Conservation (phyloP, 2,888 invertebrate species). For the Polietes domitor region DNA sequence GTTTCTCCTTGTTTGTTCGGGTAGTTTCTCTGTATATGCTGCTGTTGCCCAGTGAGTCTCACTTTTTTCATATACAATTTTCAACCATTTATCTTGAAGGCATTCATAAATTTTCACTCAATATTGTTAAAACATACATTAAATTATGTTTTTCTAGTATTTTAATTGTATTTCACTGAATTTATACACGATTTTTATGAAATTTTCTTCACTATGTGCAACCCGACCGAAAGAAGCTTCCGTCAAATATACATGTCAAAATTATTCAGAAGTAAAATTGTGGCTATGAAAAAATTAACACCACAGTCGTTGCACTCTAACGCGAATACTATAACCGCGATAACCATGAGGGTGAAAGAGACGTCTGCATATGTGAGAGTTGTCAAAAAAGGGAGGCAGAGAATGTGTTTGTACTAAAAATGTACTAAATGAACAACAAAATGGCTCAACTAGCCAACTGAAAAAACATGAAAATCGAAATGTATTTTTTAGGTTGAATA, state of each 20-base stretch:
- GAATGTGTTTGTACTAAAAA: slow-evolving; percentile 69
- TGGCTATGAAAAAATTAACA: slow-evolving; percentile 52
- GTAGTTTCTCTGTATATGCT: slow-evolving; percentile 67
- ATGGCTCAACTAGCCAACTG: slow-evolving; percentile 72
- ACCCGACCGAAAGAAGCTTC: slow-evolving; percentile 78
- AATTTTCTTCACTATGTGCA: slow-evolving; percentile 78
- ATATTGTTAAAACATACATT: slow-evolving; percentile 70
- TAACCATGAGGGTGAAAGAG: slow-evolving; percentile 62
- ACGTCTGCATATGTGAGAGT: slow-evolving; percentile 45
- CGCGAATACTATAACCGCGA: slow-evolving; percentile 62
- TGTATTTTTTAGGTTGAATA: too few relatives aligned
- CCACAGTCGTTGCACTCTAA: slow-evolving; percentile 55
- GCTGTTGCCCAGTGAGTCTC: slow-evolving; percentile 76
- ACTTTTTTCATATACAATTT: slow-evolving; percentile 76
- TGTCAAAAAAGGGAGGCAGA: slow-evolving; percentile 43
- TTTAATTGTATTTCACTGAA: slow-evolving; percentile 73
- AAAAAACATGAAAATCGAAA: slow-evolving; percentile 58
- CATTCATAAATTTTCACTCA: slow-evolving; percentile 69
- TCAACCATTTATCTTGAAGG: slow-evolving; percentile 69
- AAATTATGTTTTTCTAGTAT: slow-evolving; percentile 71
- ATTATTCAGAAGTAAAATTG: slow-evolving; percentile 72
- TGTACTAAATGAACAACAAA: slow-evolving; percentile 73
- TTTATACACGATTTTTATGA: slow-evolving; percentile 76
- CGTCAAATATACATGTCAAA: slow-evolving; percentile 80
- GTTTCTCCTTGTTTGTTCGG: slow-evolving; percentile 61